A percentile compares a stretch with the other conserved stretches of the same genome.
Evolutionary conservation across 1,140 invertebrate genomes (phyloP).

Genomic region (Parapsyche elsis): DNA sequence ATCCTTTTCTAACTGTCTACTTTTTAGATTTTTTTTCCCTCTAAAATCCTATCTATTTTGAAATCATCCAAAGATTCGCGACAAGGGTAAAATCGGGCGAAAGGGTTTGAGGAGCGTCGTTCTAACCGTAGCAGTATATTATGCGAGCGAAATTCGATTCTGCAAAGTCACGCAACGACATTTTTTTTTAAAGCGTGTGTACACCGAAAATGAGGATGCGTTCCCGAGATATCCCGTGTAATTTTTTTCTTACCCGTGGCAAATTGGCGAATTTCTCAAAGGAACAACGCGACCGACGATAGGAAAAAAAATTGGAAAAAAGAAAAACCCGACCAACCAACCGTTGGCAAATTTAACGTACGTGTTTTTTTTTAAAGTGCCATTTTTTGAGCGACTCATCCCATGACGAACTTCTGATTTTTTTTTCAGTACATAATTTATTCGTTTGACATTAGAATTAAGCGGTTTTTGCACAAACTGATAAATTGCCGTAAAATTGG

Average conservation of each 20-base stretch:
- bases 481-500: no score
- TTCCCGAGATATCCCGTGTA: conserved; percentile 23
- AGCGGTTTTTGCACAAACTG: no score
- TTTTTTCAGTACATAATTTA: no score
- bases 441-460: no score
- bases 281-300: background rate
- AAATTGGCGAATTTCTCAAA: conserved; percentile 22
- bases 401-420: no score
- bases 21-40: background rate
- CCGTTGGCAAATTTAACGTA: background rate
- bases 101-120: background rate
- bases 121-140: background rate
- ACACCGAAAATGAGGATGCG: conserved; percentile 30
- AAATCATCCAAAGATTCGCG: background rate
- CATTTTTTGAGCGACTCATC: no score
- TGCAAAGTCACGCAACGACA: conserved; percentile 17
- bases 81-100: background rate
- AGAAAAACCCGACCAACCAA: background rate
- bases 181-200: conserved; percentile 12
- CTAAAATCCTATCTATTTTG: background rate
- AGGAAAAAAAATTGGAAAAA: background rate
- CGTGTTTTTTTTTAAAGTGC: no score
- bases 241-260: background rate
- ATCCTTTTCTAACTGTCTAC: background rate
- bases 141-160: background rate